Conservation (phyloP, 2,797 vertebrate genomes). For the Adelosebastes latens region DNA sequence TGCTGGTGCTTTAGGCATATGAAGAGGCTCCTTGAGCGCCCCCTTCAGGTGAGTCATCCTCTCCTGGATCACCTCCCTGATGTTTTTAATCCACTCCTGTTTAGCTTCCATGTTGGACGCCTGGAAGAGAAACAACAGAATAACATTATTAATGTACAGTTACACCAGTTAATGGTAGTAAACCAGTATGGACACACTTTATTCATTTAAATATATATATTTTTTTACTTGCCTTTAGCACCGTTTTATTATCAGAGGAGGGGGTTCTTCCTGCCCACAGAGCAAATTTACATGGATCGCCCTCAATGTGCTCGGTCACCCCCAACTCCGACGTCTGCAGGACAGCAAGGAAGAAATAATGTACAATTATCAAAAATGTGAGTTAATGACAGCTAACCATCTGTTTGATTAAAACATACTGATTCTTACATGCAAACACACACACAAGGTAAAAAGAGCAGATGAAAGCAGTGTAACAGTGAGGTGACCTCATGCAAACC, state of each 20-base stretch:
- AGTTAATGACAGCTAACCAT: not conserved
- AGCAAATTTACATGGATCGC: constrained; percentile 97
- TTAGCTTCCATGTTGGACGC: constrained; percentile 95
- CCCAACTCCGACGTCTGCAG: constrained; percentile 96
- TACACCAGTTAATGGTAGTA: not conserved
- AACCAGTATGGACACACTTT: not conserved
- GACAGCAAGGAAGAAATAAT: not conserved
- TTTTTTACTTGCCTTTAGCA: constrained; percentile 88
- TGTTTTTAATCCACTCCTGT: constrained; percentile 99
- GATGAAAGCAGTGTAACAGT: not conserved
- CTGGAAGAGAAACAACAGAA: constrained; percentile 66
- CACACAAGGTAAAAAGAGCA: not conserved
- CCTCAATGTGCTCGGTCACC: constrained; percentile 97
- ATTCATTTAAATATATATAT: accelerated
- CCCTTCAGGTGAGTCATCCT: constrained; percentile 98
- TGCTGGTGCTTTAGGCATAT: constrained; percentile 93
- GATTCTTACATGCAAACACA: not conserved
- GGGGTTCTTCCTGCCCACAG: constrained; percentile 97
- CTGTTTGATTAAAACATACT: not conserved
- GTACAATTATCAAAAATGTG: constrained; percentile 8
- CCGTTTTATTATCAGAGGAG: constrained; percentile 97
- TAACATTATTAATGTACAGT: not conserved
- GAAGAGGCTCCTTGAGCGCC: constrained; percentile 96
- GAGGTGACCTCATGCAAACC: not conserved
- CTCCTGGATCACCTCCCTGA: constrained; percentile 98